These are phyloP conservation scores for Drosophila truncata DNA, from an alignment of 1,140 invertebrate genomes.

Conservation along the genomic window DNA sequence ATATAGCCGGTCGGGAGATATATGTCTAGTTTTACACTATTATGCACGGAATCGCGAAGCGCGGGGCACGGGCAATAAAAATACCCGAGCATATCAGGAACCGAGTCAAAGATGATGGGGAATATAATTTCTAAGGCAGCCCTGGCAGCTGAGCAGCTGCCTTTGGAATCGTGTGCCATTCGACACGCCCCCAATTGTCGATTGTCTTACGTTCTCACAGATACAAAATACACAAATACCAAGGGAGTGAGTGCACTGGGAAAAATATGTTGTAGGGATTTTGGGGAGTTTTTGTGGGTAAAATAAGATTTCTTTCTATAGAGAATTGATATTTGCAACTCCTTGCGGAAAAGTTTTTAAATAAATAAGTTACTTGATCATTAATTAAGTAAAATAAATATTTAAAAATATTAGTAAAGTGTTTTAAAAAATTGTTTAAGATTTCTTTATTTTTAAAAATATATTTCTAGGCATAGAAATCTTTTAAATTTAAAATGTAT, in stretches of 20 bases:
- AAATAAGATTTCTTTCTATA: neutral
- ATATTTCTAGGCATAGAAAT: no score
- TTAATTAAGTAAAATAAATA: neutral
- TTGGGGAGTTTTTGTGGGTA: no score
- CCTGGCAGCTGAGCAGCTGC: slow-evolving; percentile 31
- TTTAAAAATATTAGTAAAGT: no score
- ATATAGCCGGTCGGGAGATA: slow-evolving; percentile 41
- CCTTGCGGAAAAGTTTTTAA: neutral
- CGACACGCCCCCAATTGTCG: slow-evolving; percentile 68
- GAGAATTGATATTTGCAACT: no score
- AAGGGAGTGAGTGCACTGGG: neutral
- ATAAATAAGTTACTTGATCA: neutral
- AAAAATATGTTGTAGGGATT: neutral
- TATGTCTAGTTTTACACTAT: slow-evolving; percentile 62
- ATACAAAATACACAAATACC: slow-evolving; percentile 16
- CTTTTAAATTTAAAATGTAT: no score
- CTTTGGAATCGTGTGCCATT: slow-evolving; percentile 51
- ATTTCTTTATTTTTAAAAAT: no score
- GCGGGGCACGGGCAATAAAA: slow-evolving; percentile 65
- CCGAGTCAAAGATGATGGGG: slow-evolving; percentile 14
- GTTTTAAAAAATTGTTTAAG: no score
- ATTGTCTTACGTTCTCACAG: slow-evolving; percentile 59
- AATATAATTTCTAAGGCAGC: slow-evolving; percentile 29
- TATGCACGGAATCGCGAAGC: slow-evolving; percentile 58
- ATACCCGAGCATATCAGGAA: slow-evolving; percentile 66